Base-by-base conservation (phyloP, 1,140 invertebrate genomes). In the Drosophila tsacasi region DNA sequence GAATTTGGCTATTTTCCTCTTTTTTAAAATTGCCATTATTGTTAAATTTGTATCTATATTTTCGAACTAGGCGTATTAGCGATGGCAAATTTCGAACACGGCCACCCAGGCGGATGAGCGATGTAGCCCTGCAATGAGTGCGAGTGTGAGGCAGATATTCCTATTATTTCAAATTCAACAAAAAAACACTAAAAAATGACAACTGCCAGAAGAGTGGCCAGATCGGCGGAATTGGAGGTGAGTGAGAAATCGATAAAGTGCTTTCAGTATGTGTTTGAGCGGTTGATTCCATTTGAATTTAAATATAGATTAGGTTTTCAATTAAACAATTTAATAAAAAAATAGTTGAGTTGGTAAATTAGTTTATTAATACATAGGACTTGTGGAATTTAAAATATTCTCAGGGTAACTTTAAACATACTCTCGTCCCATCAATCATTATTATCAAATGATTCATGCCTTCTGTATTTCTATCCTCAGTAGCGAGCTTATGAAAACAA, bases 151-250 rank as follows among this genome's bases (percentile, higher is more conserved):
- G n/a, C n/a, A n/a, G n/a, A n/a, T n/a, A n/a, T n/a, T n/a, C n/a
- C n/a, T n/a, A n/a, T n/a, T n/a, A n/a, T n/a, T n/a, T n/a, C n/a
- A n/a, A 23, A 32, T 3, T 15, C 6, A 35, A 25, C 9, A 23
- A 68, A 23, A 68, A 49, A 40, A 8, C 44, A 25, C 60, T 39
- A 50, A 63, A 49, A 40, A 35, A 25, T 42, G 30, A 17, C 65
- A 61, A 12, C n/a, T 39, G 25, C 4, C 10, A 32, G 0, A 5
- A 3, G 19, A 40, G 40, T 19, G 49, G 68, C 57, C 68, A 72
- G 40, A 73, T 50, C n/a, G 17, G n/a, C 1, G 13, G 25, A 37
- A 12, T 15, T 40, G 23, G 13, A 27, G 32, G 32, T 12, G 12
- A 35, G 32, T 35, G 3, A 4, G 27, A 19, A 19, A 50, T 27